These are phyloP conservation scores for Bombyx huttoni DNA, from an alignment of 2,888 invertebrate species.

Conservation along the genomic window DNA sequence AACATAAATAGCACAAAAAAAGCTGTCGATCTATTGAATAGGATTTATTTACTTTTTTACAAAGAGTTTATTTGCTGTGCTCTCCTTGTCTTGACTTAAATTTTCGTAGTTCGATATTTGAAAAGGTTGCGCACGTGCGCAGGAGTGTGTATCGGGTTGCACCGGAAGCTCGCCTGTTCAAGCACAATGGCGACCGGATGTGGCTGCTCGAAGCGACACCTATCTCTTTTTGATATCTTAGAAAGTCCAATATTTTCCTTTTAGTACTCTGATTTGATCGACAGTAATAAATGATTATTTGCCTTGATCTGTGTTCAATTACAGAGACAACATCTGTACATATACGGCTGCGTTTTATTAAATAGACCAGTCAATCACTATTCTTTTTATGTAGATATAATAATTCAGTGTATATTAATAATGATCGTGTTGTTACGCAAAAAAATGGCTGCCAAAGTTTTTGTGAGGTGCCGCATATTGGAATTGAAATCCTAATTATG, in stretches of 20 bases:
- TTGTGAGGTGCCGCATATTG: conserved; percentile 7
- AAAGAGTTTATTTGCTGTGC: not conserved
- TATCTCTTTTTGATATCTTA: conserved; percentile 70
- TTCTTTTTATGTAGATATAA: conserved; percentile 11
- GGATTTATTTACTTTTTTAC: not conserved
- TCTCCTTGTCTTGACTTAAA: conserved; percentile 13
- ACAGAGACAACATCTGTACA: not conserved
- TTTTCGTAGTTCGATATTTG: conserved; percentile 52
- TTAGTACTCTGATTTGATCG: conserved; percentile 47
- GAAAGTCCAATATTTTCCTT: conserved; percentile 65
- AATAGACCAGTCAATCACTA: not conserved
- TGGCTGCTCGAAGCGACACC: conserved; percentile 68
- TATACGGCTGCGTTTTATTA: not conserved
- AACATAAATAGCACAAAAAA: too few relatives aligned
- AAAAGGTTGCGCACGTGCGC: conserved; percentile 71
- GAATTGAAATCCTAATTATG: conserved; percentile 13
- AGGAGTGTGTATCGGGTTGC: conserved; percentile 70
- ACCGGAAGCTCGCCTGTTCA: conserved; percentile 60
- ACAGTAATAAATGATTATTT: conserved; percentile 23
- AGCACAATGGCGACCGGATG: conserved; percentile 68
- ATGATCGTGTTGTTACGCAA: not conserved
- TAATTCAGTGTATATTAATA: conserved; percentile 9
- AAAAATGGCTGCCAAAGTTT: not conserved
- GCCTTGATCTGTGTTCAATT: not conserved
- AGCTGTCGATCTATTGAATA: too few relatives aligned